Conservation (phyloP, 2,113 vertebrate species). For the Xiphophorus maculatus region DNA sequence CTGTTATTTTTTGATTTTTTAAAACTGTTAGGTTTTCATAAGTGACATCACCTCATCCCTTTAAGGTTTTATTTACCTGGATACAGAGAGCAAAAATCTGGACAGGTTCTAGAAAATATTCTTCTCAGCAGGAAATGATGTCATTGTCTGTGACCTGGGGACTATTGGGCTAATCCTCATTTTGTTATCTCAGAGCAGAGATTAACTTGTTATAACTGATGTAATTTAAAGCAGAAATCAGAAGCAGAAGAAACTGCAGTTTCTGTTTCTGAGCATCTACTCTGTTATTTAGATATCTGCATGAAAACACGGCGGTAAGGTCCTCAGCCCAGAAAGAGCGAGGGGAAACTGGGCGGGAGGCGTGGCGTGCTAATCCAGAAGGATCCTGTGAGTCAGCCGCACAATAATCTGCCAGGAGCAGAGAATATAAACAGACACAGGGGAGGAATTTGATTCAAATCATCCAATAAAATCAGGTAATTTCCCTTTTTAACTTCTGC, state of each 20-base stretch:
- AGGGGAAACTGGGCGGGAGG: conserved; percentile 1
- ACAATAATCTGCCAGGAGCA: conserved; percentile 21
- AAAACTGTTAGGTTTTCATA: no score
- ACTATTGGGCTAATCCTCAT: conserved; percentile 55
- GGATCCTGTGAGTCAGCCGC: conserved; percentile 64
- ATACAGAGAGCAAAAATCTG: no score
- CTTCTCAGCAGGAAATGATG: conserved; percentile 20
- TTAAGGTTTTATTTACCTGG: no score
- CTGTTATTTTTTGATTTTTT: no score
- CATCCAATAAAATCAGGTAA: background rate
- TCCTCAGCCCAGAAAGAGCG: conserved; percentile 3
- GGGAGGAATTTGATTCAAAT: background rate
- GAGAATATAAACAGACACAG: conserved; percentile 24
- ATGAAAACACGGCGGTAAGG: background rate
- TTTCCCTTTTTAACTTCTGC: background rate
- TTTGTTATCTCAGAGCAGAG: conserved; percentile 26
- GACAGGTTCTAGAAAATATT: no score
- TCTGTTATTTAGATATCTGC: background rate
- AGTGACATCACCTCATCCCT: no score
- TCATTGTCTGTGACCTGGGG: conserved; percentile 9
- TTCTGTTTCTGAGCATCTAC: background rate
- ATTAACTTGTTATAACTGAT: conserved; percentile 12
- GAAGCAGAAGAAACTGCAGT: no score
- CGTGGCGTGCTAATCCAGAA: conserved; percentile 71
- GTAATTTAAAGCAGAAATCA: background rate